Percentiles rank a stretch among this genome's conserved stretches.
phyloP scores from a whole-genome alignment of 2,888 invertebrate genomes.

The Achlya flavicornis region DNA sequence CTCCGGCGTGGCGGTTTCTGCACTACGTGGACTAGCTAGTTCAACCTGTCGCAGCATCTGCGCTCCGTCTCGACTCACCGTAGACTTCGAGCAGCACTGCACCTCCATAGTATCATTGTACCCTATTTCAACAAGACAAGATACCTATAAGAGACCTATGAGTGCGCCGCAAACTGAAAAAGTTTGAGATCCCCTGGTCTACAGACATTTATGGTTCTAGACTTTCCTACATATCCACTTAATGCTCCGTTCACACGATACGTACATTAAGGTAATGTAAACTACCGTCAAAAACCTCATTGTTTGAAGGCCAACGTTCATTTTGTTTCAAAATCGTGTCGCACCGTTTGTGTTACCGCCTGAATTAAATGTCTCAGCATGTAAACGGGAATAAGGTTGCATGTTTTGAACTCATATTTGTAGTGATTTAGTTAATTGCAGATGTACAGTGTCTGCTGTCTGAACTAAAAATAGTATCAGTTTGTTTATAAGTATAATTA shows the following conservation, averaged over 20 bases:
- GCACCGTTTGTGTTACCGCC: neutral
- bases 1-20: too few relatives aligned
- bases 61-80: too few relatives aligned
- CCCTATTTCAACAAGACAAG: too few relatives aligned
- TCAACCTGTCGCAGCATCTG: too few relatives aligned
- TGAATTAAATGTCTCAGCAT: conserved; percentile 1
- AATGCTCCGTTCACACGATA: conserved; percentile 6
- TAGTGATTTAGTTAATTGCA: neutral
- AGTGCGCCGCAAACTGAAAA: too few relatives aligned
- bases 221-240: neutral
- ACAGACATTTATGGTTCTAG: neutral
- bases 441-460: neutral
- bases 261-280: neutral
- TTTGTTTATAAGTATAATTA: neutral
- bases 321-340: neutral
- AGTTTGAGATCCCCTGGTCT: neutral
- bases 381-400: neutral
- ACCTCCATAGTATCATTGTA: too few relatives aligned
- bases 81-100: too few relatives aligned
- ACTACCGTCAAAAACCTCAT: conserved; percentile 3
- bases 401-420: neutral
- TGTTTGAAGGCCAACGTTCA: neutral
- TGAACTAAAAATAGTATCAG: neutral
- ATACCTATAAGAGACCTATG: too few relatives aligned
- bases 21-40: too few relatives aligned